phyloP scores from a whole-genome alignment of 1,140 invertebrate genomes.

The Calycopis cecrops region DNA sequence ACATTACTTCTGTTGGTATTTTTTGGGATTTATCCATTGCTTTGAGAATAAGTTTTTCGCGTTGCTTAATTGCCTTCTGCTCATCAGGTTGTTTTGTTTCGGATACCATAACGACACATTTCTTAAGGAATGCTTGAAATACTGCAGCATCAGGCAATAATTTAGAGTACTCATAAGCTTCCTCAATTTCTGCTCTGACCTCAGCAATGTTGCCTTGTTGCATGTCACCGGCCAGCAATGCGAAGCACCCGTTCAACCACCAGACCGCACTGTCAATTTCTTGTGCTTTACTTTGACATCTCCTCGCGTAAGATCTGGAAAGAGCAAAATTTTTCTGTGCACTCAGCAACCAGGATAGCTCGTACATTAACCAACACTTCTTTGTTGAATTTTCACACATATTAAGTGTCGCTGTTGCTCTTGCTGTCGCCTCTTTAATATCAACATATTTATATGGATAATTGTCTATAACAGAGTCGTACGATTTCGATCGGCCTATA shows the following conservation, averaged over 20 bases:
- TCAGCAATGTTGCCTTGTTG: constrained; percentile 73
- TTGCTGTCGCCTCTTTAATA: constrained; percentile 53
- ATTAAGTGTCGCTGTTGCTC: constrained; percentile 46
- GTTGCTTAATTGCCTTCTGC: constrained; percentile 49
- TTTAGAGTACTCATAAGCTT: constrained; percentile 60
- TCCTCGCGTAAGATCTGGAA: constrained; percentile 72
- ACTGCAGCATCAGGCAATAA: constrained; percentile 56
- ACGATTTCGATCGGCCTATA: constrained; percentile 52
- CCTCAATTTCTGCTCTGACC: constrained; percentile 62
- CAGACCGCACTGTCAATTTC: constrained; percentile 59
- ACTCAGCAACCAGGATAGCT: constrained; percentile 64
- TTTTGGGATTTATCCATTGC: constrained; percentile 48
- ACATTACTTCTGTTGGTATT: constrained; percentile 52
- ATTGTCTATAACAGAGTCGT: constrained; percentile 63
- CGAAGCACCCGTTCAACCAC: constrained; percentile 71
- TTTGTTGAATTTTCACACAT: constrained; percentile 67
- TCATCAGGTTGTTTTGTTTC: constrained; percentile 50
- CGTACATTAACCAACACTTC: constrained; percentile 74
- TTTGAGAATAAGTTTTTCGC: constrained; percentile 49
- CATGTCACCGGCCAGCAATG: constrained; percentile 71
- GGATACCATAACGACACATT: constrained; percentile 56
- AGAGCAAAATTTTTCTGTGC: constrained; percentile 73
- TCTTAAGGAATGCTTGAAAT: constrained; percentile 53
- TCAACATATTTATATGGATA: constrained; percentile 67
- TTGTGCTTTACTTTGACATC: constrained; percentile 70